Conservation (phyloP, 2,888 invertebrate genomes). For the Diloba caeruleocephala region DNA sequence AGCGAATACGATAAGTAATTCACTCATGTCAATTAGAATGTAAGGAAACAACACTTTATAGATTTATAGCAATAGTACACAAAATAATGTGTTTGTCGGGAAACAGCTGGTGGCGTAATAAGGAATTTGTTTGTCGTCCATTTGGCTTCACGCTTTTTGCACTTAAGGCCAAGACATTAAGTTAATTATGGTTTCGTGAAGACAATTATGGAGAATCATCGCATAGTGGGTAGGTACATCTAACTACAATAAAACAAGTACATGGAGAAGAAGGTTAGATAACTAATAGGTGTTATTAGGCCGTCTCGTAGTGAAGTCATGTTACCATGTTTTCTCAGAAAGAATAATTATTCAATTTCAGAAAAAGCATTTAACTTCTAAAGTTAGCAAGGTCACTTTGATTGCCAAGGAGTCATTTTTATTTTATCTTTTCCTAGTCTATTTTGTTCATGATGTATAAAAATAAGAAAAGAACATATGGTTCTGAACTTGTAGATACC, state of each 20-base stretch:
- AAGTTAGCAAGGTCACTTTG: no score
- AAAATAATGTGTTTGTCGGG: constrained; percentile 63
- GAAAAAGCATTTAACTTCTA: no score
- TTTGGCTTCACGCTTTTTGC: constrained; percentile 72
- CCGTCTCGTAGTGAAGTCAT: no score
- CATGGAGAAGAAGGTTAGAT: no score
- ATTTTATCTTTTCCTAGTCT: no score
- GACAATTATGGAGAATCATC: constrained; percentile 34
- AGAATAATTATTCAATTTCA: no score
- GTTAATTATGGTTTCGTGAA: constrained; percentile 46
- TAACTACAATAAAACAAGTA: background rate
- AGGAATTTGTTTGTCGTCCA: constrained; percentile 65
- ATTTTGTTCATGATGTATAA: no score
- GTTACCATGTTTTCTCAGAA: no score
- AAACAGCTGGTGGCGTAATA: constrained; percentile 73
- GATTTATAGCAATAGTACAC: constrained; percentile 36
- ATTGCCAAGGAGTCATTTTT: no score
- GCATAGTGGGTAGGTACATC: constrained; percentile 4
- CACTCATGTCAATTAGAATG: constrained; percentile 63
- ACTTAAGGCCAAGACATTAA: constrained; percentile 68
- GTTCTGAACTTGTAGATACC: no score
- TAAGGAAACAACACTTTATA: constrained; percentile 17
- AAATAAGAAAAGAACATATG: no score
- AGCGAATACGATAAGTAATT: constrained; percentile 63
- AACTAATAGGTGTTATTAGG: no score